phyloP scores from a whole-genome alignment of 2,888 invertebrate genomes.

The Sarcophaga variegata region DNA sequence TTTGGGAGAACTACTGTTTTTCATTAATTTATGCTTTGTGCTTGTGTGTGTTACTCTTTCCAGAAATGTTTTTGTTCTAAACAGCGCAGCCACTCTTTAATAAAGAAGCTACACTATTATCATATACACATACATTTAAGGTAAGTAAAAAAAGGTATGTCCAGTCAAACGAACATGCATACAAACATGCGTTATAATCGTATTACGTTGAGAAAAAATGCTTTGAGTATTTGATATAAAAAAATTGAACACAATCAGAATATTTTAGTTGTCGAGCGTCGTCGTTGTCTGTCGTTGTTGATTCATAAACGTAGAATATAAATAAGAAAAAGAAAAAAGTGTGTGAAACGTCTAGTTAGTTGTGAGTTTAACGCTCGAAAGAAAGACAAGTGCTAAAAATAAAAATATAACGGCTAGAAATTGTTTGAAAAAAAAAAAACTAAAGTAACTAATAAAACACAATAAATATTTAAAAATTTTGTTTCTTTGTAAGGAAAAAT shows the following conservation, averaged over 20 bases:
- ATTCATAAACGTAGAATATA: slow-evolving; percentile 72
- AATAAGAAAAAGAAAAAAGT: not conserved
- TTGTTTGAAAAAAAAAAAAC: slow-evolving; percentile 7
- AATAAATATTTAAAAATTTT: not conserved
- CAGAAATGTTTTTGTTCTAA: not conserved
- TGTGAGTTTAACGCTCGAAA: not conserved
- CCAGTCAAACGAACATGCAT: slow-evolving; percentile 3
- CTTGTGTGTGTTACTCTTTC: slow-evolving; percentile 35
- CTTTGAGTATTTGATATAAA: slow-evolving; percentile 69
- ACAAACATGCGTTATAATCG: not conserved
- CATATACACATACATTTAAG: not conserved
- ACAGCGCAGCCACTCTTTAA: slow-evolving; percentile 12
- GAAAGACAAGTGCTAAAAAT: slow-evolving; percentile 1
- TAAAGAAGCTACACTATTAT: too few relatives aligned
- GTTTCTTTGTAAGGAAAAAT: not conserved
- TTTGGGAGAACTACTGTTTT: not conserved
- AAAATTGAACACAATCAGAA: slow-evolving; percentile 79
- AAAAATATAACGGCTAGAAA: slow-evolving; percentile 9
- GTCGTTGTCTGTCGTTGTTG: slow-evolving; percentile 71
- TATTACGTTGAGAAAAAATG: slow-evolving; percentile 2
- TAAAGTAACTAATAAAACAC: not conserved
- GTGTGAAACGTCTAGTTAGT: slow-evolving; percentile 10
- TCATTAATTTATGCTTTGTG: not conserved
- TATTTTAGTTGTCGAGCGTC: slow-evolving; percentile 72
- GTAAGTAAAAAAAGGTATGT: slow-evolving; percentile 32